Conservation (phyloP, 2,888 invertebrate species). For the Caenorhabditis imperialis region DNA sequence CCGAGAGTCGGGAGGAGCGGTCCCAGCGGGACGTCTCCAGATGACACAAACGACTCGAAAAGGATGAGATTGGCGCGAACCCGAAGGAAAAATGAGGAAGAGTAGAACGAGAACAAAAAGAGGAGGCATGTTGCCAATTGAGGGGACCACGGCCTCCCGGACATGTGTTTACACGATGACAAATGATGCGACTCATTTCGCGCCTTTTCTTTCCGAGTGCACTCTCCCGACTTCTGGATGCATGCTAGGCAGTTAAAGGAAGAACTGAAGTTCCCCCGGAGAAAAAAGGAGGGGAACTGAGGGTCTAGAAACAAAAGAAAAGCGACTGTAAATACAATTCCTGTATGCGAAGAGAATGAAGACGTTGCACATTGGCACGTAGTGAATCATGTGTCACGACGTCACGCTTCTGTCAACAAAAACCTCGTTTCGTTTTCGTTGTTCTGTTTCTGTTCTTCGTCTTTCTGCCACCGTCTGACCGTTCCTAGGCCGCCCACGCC, state of each 20-base stretch:
- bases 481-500: too few species aligned
- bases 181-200: constrained; percentile 45
- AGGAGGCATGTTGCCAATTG: constrained; percentile 38
- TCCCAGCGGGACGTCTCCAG: constrained; percentile 30
- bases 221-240: constrained; percentile 1
- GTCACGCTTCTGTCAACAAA: constrained; percentile 50
- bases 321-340: constrained; percentile 20
- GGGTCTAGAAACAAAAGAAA: constrained; percentile 9
- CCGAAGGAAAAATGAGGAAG: constrained; percentile 8
- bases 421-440: neutral
- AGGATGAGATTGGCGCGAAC: constrained; percentile 30
- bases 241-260: neutral
- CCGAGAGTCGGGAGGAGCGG: constrained; percentile 2
- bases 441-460: neutral
- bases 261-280: neutral
- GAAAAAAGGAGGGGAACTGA: neutral
- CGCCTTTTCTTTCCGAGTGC: constrained; percentile 29
- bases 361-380: constrained; percentile 43
- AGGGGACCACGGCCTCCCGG: constrained; percentile 27
- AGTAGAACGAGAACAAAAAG: constrained; percentile 24
- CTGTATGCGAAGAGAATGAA: constrained; percentile 11
- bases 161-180: constrained; percentile 50
- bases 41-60: constrained; percentile 39
- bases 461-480: neutral
- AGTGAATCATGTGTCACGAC: constrained; percentile 46